phyloP scores from a whole-genome alignment of 2,113 vertebrate species.

The Aythya baeri region DNA sequence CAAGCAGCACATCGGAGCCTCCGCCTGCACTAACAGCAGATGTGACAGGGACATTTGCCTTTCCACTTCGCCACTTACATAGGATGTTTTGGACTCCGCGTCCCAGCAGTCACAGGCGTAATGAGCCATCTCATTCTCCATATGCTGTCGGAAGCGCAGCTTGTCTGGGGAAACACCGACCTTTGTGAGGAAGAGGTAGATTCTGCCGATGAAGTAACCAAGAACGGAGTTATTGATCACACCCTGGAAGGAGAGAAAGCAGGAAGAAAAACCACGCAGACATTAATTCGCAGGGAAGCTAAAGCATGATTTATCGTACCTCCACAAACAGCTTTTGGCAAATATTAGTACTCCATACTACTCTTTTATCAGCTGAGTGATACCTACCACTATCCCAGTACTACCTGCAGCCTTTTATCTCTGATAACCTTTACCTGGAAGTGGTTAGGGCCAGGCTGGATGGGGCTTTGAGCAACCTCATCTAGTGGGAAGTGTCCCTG shows the following conservation, averaged over 20 bases:
- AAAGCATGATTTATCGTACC: not conserved
- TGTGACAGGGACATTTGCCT: not conserved
- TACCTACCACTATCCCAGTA: not conserved
- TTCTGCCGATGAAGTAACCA: conserved; percentile 98
- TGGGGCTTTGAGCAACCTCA: not conserved
- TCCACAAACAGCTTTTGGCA: not conserved
- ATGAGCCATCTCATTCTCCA: conserved; percentile 99
- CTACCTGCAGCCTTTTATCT: not conserved
- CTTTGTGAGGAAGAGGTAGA: conserved; percentile 97
- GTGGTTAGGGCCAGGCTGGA: not conserved
- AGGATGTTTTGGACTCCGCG: conserved; percentile 96
- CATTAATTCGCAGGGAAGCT: not conserved
- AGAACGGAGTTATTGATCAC: conserved; percentile 98
- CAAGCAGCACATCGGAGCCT: not conserved
- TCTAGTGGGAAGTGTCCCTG: not conserved
- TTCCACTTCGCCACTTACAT: conserved; percentile 79
- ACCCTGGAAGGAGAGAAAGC: conserved; percentile 77
- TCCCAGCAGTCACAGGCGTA: conserved; percentile 99
- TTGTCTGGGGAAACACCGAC: conserved; percentile 93
- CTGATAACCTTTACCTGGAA: not conserved
- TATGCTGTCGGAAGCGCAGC: conserved; percentile 98
- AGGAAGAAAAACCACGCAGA: not conserved
- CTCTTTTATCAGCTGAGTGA: not conserved
- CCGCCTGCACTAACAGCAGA: not conserved
- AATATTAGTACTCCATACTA: not conserved